Conservation (phyloP, 2,797 vertebrate species). For the Limosa lapponica region DNA sequence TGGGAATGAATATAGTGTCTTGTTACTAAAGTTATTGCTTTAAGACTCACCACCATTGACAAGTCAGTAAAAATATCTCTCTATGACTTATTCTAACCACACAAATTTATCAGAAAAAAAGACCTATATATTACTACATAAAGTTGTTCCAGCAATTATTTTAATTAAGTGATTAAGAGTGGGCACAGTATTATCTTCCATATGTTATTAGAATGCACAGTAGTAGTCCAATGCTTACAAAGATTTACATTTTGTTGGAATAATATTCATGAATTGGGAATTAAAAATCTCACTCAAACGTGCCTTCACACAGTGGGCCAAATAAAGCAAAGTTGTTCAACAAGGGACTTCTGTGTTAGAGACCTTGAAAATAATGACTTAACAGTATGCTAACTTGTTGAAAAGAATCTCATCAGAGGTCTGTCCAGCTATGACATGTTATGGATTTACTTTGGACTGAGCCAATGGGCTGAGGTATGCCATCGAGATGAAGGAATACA, state of each 20-base stretch:
- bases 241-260: slow-evolving; percentile 58
- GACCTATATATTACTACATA: background rate
- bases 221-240: slow-evolving; percentile 2
- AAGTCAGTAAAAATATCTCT: slow-evolving; percentile 15
- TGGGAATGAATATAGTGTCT: slow-evolving; percentile 35
- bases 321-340: slow-evolving; percentile 69
- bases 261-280: slow-evolving; percentile 64
- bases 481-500: slow-evolving; percentile 64
- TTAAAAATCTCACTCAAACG: slow-evolving; percentile 54
- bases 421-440: slow-evolving; percentile 67
- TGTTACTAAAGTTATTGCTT: slow-evolving; percentile 24
- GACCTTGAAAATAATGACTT: slow-evolving; percentile 66
- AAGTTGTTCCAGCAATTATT: slow-evolving; percentile 12
- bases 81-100: background rate
- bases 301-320: slow-evolving; percentile 63
- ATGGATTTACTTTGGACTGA: slow-evolving; percentile 71
- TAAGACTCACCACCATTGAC: slow-evolving; percentile 6
- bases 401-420: slow-evolving; percentile 67
- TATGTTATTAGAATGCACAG: background rate
- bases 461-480: slow-evolving; percentile 34
- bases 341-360: slow-evolving; percentile 68
- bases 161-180: slow-evolving; percentile 43
- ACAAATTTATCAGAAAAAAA: background rate
- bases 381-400: slow-evolving; percentile 70
- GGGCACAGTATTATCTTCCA: slow-evolving; percentile 15